These are phyloP conservation scores for Augochlora pura DNA, from an alignment of 1,140 invertebrate species.

Conservation along the genomic window DNA sequence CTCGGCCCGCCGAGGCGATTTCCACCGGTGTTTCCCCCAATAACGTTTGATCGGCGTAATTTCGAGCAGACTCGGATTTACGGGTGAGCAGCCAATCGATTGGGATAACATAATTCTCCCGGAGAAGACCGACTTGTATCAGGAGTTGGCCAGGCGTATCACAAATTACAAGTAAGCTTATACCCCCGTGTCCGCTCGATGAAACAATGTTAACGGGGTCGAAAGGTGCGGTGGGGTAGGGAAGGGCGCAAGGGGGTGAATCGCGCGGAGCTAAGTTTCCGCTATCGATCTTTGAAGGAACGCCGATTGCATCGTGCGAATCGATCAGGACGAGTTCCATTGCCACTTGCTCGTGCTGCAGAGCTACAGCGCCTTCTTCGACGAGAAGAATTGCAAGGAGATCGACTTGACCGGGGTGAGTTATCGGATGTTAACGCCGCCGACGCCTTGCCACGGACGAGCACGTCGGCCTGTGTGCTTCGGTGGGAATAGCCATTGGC, in stretches of 20 bases:
- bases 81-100: conserved; percentile 77
- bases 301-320: conserved; percentile 81
- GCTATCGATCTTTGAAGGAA: conserved; percentile 77
- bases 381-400: conserved; percentile 78
- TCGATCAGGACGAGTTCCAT: conserved; percentile 82
- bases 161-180: conserved; percentile 81
- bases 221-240: no score
- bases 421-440: background rate
- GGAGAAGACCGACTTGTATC: conserved; percentile 82
- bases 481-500: no score
- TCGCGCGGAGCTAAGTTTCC: conserved; percentile 29
- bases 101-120: conserved; percentile 81
- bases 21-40: conserved; percentile 21
- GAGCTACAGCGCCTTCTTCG: conserved; percentile 82
- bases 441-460: background rate
- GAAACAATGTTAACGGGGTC: background rate
- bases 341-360: conserved; percentile 83
- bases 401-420: conserved; percentile 80
- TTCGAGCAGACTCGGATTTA: conserved; percentile 79
- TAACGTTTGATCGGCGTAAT: conserved; percentile 14
- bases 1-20: background rate
- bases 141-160: conserved; percentile 80
- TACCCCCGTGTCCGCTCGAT: conserved; percentile 14
- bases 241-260: background rate
- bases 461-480: background rate